Evolutionary conservation across 2,797 vertebrate genomes (phyloP), one percentile per base, ranked within the genome.

Genomic region (Dromococcyx pavoninus): DNA sequence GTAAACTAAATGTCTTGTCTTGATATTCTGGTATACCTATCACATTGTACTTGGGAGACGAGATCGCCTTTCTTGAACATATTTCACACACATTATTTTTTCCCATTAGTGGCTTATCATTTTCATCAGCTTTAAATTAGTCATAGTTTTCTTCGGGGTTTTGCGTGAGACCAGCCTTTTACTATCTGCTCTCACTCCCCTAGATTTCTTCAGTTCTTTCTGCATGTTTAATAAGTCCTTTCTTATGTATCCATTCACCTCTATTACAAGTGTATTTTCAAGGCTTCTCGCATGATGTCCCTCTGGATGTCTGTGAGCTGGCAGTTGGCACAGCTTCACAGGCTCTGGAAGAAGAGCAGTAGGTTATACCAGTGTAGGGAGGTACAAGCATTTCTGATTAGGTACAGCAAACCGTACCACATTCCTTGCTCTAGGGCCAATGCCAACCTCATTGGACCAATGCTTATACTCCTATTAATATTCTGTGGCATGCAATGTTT

Each of bases 401-500:
- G 54, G 37, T 72, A 3, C 44, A 93, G 58, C 87, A 91, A 53
- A 19, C 61, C 41, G 17, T 71, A 73, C 79, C 7, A 10, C 56
- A 3, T 86, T 88, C 66, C 70, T 92, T 91, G 90, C 93, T 88
- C 77, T 41, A 88, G 93, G 91, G 91, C 94, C 71, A 66, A 9
- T 95, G 91, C 91, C 94, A 96, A 5, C 70, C 43, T 90, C 86
- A 37, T 46, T 75, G 83, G 58, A 56, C 93, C 66, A 78, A 3
- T 71, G 76, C 77, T 76, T 76, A 27, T 57, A 39, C 33, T 88
- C 53, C 5, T 76, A 62, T 37, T 96, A 96, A 96, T 91, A 70
- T 88, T 88, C 88, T 66, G 60, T 93, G 94, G 85, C 95, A 50
- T 70, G 62, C 87, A 84, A 0, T 88, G 85, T 81, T 95, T 91